phyloP scores from a whole-genome alignment of 2,797 vertebrate species.

The Arvicola amphibius region DNA sequence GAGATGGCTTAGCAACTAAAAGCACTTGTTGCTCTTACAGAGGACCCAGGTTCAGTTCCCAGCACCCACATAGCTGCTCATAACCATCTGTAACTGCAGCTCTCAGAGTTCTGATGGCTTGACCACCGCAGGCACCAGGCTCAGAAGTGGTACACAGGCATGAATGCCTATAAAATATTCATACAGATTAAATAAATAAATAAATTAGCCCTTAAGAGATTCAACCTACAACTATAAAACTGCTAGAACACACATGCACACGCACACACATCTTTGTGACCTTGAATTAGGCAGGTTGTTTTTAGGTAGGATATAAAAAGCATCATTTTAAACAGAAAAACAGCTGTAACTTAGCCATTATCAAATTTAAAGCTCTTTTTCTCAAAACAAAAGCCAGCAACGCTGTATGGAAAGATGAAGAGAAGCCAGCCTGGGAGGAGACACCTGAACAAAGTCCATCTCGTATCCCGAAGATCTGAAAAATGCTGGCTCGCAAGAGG shows the following conservation, averaged over 20 bases:
- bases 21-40: neutral
- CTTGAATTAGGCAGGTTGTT: neutral
- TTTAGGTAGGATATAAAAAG: neutral
- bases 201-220: neutral
- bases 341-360: neutral
- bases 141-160: neutral
- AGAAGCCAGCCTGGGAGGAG: conserved; percentile 2
- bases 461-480: neutral
- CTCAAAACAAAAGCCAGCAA: neutral
- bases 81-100: neutral
- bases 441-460: neutral
- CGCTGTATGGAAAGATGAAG: neutral
- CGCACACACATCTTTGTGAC: neutral
- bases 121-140: too few species aligned
- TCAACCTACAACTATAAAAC: neutral
- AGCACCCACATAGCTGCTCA: neutral
- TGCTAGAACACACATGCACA: neutral
- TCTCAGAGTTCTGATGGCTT: neutral
- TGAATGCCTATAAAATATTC: neutral
- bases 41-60: neutral
- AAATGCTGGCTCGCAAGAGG: neutral
- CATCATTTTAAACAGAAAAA: neutral
- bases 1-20: neutral
- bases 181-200: neutral
- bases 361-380: conserved; percentile 34